Base-by-base conservation (phyloP, 2,797 vertebrate genomes). In the Toxotes lorentzi region DNA sequence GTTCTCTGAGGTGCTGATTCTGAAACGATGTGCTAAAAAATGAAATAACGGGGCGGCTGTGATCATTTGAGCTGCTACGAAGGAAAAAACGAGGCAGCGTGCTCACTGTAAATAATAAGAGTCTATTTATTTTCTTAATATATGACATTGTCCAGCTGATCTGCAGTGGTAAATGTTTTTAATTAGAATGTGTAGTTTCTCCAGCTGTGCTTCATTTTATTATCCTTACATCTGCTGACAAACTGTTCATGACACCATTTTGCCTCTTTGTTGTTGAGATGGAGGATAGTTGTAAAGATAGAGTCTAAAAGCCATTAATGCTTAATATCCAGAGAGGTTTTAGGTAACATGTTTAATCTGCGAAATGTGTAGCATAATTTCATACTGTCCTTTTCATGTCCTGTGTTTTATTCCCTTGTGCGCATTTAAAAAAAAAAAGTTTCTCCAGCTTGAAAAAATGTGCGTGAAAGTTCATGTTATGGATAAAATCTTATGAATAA, bases 81-180 rank as follows among this genome's bases (percentile, higher is more conserved):
- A 23, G 23, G 27, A n/a, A 54, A 27, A 70, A 5, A 24, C 9
- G 24, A 10, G 23, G 21, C 0, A 30, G 66, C 30, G 48, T 35
- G 56, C 71, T 70, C 77, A 38, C 10, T 88, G 82, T 89, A 85
- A 70, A 90, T 50, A 73, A 87, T 47, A 64, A 61, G 24, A 63
- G 57, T 69, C 34, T 86, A 88, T 92, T 90, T 91, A 88, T 90
- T 91, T 88, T 90, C 78, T 65, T 85, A 85, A 78, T 61, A 53
- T 75, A n/a, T 76, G 38, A 65, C 21, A 2, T 1, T 43, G 48
- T 56, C 48, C 71, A 48, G 66, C 74, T 32, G 61, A 40, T 77
- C 45, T 69, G 35, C 78, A 16, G 23, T 53, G 43, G 50, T 51
- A 72, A 48, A 66, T 23, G 38, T 75, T 67, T 71, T 38, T 24